phyloP scores from a whole-genome alignment of 1,140 invertebrate species.

The Homalodisca vitripennis region DNA sequence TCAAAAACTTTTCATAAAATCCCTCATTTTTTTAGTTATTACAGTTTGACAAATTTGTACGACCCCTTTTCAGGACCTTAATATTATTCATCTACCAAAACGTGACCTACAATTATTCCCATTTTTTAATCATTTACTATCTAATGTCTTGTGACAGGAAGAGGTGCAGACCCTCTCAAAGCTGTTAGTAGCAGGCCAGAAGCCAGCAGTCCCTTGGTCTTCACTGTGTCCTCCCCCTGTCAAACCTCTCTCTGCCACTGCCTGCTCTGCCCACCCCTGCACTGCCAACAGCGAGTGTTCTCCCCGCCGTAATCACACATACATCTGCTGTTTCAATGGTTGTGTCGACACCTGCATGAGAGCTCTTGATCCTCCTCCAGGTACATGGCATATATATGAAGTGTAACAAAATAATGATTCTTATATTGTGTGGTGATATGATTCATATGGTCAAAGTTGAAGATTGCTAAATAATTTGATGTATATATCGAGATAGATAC shows the following conservation, averaged over 20 bases:
- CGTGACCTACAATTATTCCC: no score
- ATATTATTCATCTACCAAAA: no score
- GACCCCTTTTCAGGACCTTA: no score
- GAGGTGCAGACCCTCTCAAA: neutral
- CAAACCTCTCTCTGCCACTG: neutral
- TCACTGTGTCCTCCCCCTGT: constrained; percentile 12
- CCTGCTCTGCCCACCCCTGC: constrained; percentile 5
- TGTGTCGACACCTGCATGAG: constrained; percentile 21
- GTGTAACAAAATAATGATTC: no score
- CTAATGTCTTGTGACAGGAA: neutral
- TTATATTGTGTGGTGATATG: no score
- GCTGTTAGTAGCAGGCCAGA: neutral
- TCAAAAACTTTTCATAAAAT: no score
- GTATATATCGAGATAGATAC: no score
- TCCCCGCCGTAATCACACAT: constrained; percentile 4
- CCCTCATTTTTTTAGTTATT: no score
- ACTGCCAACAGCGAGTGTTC: neutral
- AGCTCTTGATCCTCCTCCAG: constrained; percentile 26
- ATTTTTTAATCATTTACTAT: no score
- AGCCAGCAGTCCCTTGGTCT: constrained; percentile 20
- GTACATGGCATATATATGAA: neutral
- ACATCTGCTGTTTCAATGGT: constrained; percentile 28
- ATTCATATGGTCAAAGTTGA: no score
- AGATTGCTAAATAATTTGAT: no score
- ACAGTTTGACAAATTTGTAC: no score